Percentiles rank a stretch among this genome's conserved stretches.
phyloP scores from a whole-genome alignment of 37 sponge, comb jelly and placozoan species.

The Geodia barretti region DNA sequence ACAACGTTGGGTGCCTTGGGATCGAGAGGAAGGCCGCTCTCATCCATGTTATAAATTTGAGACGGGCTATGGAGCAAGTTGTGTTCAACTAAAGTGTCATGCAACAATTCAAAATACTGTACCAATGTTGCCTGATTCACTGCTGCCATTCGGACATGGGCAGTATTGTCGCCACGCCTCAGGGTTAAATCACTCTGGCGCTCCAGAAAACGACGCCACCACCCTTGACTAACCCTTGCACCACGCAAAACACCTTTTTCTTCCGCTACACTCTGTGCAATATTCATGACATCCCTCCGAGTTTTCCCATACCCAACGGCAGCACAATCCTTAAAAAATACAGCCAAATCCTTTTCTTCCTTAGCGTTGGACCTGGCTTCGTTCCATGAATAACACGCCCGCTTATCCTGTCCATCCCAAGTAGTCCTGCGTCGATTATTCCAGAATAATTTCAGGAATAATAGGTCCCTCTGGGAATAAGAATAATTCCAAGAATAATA shows the following conservation, averaged over 20 bases:
- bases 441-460: too few relatives aligned
- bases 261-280: too few relatives aligned
- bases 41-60: conserved; percentile 37
- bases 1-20: conserved; percentile 18
- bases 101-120: conserved; percentile 37
- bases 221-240: conserved; percentile 5
- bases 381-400: conserved; percentile 11
- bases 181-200: conserved; percentile 7
- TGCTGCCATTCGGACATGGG: conserved; percentile 15
- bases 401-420: conserved; percentile 1
- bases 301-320: conserved; percentile 9
- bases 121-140: conserved; percentile 19
- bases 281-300: too few relatives aligned
- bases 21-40: conserved; percentile 50
- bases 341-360: conserved; percentile 22
- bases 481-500: too few relatives aligned
- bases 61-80: conserved; percentile 14
- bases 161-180: neutral
- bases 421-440: too few relatives aligned
- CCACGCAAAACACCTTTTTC: neutral
- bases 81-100: conserved; percentile 17
- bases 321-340: conserved; percentile 5
- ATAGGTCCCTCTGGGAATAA: too few relatives aligned
- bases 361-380: conserved; percentile 25
- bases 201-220: neutral